Percentiles rank a stretch among this genome's conserved stretches.
Conservation (phyloP, 2,113 vertebrate genomes). For the Psilopsiagon aymara region DNA sequence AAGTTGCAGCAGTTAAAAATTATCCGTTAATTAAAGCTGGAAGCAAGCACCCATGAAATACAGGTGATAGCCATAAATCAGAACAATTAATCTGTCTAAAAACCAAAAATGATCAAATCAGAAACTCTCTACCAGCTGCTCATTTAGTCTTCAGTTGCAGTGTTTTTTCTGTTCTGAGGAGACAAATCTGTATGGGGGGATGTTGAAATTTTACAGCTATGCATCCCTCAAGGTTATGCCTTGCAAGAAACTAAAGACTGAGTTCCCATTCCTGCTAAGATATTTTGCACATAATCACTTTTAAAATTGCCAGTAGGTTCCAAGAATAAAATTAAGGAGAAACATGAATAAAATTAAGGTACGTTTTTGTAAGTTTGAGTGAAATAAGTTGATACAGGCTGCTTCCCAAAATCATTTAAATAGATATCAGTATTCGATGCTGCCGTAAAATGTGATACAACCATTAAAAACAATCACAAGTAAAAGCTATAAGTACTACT, state of each 20-base stretch:
- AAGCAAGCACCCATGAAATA: constrained; percentile 74
- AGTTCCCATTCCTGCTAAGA: not conserved
- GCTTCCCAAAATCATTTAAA: not conserved
- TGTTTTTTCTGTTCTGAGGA: constrained; percentile 52
- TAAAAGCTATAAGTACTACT: not conserved
- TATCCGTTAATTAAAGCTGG: constrained; percentile 77
- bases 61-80: constrained; percentile 82
- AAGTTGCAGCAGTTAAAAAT: constrained; percentile 68
- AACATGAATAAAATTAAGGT: not conserved
- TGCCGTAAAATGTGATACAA: not conserved
- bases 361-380: not conserved
- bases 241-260: not conserved
- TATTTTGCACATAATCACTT: not conserved
- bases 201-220: not conserved
- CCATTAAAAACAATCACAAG: not conserved
- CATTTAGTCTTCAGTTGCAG: constrained; percentile 65
- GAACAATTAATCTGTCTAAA: constrained; percentile 80
- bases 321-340: not conserved
- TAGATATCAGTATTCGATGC: not conserved
- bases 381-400: not conserved
- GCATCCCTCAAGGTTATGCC: constrained; percentile 31
- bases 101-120: constrained; percentile 76
- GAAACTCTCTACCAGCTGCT: constrained; percentile 72
- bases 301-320: not conserved
- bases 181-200: not conserved